Evolutionary conservation across 2,113 vertebrate species (phyloP), one percentile per base, ranked within the genome.

Genomic region (Indicator indicator): DNA sequence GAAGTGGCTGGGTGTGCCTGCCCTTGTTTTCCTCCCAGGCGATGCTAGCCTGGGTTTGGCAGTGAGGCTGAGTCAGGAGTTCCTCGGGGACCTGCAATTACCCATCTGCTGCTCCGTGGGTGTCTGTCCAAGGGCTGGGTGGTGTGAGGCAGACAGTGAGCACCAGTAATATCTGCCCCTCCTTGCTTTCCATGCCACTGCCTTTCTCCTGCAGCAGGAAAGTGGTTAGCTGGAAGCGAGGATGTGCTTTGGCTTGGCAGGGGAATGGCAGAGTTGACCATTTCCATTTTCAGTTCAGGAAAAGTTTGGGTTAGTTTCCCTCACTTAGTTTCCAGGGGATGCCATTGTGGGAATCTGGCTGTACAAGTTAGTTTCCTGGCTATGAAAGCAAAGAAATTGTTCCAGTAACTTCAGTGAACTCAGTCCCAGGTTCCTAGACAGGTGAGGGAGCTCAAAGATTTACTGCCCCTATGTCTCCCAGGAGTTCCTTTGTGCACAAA

Each of bases 321-420:
- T 60, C 18, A 1, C 21, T 81, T 69, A 50, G 38, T 96, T 94
- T 79, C 81, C 87, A 78, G 46, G 50, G 67, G 82, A 50, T 86
- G 78, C 69, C 17, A 0, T 1, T 28, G 10, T 26, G 28, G 42
- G 32, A 82, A 59, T 59, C 74, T 50, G 68, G 70, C 78, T 33
- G 36, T 33, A 8, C 0, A 0, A 2, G 63, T 87, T 10, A 19
- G 8, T 88, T 94, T 89, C 82, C 52, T 91, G 78, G 89, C 77
- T 87, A 10, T 21, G 78, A 54, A 70, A 85, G 75, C 24, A 56
- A 65, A 60, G 27, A 28, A 73, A 13, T 74, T 23, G 7, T 93
- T 91, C 88, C 85, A 38, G 30, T 60, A 79, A 46, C 56, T 64
- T 81, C 54, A 26, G 38, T 40, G 54, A 85, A 9, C 26, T 48